Evolutionary conservation across 2,797 vertebrate genomes (phyloP).

Genomic region (Enoplosus armatus): DNA sequence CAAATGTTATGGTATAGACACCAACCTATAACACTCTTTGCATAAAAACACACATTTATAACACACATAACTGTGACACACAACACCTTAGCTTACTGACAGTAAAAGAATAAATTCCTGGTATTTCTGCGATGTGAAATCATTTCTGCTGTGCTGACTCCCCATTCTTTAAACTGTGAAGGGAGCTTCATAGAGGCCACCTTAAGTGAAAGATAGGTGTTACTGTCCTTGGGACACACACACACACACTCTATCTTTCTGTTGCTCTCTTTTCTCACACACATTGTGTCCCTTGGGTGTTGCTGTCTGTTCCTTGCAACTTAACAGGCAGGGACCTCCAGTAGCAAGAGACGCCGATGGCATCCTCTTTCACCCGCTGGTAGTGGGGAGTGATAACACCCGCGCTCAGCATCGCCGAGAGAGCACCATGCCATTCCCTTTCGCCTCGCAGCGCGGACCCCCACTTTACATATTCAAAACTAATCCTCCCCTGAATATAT

Average conservation of each 20-base stretch:
- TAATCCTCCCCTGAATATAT: conserved; percentile 90
- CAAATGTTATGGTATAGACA: conserved; percentile 10
- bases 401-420: conserved; percentile 77
- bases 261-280: conserved; percentile 63
- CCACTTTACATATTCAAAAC: conserved; percentile 92
- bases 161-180: conserved; percentile 47
- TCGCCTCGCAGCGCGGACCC: conserved; percentile 85
- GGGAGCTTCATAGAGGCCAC: conserved; percentile 50
- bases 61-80: conserved; percentile 17
- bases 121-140: conserved; percentile 35
- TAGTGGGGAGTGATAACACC: conserved; percentile 68
- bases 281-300: conserved; percentile 62
- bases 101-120: conserved; percentile 30
- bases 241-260: conserved; percentile 33
- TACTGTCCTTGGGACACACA: conserved; percentile 49
- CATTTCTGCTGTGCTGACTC: conserved; percentile 26
- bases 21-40: conserved; percentile 8
- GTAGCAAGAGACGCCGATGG: conserved; percentile 65
- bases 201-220: conserved; percentile 61
- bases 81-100: conserved; percentile 12
- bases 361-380: conserved; percentile 71
- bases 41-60: conserved; percentile 26
- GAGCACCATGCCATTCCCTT: conserved; percentile 78
- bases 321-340: conserved; percentile 66
- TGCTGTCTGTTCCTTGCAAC: conserved; percentile 69